phyloP scores from a whole-genome alignment of 2,113 vertebrate genomes.

The Bos indicus region DNA sequence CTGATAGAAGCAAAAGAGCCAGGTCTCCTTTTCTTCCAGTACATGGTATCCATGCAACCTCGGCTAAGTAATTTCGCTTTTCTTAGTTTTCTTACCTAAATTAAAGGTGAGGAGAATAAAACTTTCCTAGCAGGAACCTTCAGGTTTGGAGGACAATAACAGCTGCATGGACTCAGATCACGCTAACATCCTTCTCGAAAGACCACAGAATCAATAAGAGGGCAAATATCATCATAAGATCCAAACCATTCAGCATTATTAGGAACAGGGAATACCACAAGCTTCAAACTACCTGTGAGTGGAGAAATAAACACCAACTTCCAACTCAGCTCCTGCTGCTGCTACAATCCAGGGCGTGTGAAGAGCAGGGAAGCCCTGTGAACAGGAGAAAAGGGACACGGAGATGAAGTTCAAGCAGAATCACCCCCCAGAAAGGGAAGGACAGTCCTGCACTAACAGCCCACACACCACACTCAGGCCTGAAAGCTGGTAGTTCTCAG shows the following conservation, averaged over 20 bases:
- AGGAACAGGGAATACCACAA: neutral
- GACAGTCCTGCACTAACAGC: neutral
- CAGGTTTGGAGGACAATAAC: neutral
- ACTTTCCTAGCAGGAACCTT: neutral
- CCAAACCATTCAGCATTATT: neutral
- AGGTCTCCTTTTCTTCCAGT: neutral
- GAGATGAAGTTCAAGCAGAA: neutral
- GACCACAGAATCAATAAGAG: neutral
- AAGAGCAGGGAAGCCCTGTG: neutral
- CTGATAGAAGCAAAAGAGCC: neutral
- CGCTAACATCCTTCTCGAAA: neutral
- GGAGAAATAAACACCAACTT: neutral
- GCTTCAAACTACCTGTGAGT: neutral
- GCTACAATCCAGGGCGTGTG: neutral
- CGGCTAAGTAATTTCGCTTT: neutral
- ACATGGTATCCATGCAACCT: neutral
- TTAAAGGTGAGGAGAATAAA: neutral
- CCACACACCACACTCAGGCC: neutral
- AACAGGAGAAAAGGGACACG: neutral
- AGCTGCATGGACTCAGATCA: neutral
- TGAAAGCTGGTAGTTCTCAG: neutral
- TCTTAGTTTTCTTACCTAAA: neutral
- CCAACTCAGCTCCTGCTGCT: neutral
- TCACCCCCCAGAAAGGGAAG: neutral
- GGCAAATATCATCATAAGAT: neutral